Conservation (phyloP, 2,888 invertebrate genomes). For the Idaea dimidiata region DNA sequence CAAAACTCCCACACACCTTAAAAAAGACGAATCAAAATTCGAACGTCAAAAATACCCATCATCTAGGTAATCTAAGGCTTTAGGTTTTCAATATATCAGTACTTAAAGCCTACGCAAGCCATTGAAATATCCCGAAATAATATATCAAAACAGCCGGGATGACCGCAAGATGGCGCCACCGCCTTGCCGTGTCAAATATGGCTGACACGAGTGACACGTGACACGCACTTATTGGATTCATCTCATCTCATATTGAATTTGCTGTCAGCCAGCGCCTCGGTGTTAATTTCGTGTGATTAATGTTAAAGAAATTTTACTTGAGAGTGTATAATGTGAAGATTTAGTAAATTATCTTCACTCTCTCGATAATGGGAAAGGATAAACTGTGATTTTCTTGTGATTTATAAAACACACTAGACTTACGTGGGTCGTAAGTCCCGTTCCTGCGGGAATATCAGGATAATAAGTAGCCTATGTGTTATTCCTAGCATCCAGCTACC, state of each 20-base stretch:
- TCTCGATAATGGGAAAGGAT: not conserved
- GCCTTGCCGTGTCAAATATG: not conserved
- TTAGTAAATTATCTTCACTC: not conserved
- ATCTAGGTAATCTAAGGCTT: too few relatives aligned
- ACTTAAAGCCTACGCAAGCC: too few relatives aligned
- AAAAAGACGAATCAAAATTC: too few relatives aligned
- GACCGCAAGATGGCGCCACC: not conserved
- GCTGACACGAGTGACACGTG: conserved; percentile 18
- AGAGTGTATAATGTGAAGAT: not conserved
- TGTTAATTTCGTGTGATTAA: not conserved
- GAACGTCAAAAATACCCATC: too few relatives aligned
- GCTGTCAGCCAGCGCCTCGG: not conserved
- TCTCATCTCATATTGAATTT: conserved; percentile 11
- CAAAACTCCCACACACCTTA: too few relatives aligned
- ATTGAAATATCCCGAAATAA: not conserved
- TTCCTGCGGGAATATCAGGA: too few relatives aligned
- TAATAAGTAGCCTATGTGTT: too few relatives aligned
- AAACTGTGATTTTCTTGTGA: not conserved
- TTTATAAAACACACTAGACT: too few relatives aligned
- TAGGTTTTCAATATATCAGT: too few relatives aligned
- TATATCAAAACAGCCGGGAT: not conserved
- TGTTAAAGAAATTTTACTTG: not conserved
- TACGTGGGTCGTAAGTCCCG: too few relatives aligned
- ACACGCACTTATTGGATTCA: conserved; percentile 28
- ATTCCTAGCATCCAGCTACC: too few relatives aligned